Base-by-base conservation (phyloP, 2,113 vertebrate genomes). In the Candoia aspera region DNA sequence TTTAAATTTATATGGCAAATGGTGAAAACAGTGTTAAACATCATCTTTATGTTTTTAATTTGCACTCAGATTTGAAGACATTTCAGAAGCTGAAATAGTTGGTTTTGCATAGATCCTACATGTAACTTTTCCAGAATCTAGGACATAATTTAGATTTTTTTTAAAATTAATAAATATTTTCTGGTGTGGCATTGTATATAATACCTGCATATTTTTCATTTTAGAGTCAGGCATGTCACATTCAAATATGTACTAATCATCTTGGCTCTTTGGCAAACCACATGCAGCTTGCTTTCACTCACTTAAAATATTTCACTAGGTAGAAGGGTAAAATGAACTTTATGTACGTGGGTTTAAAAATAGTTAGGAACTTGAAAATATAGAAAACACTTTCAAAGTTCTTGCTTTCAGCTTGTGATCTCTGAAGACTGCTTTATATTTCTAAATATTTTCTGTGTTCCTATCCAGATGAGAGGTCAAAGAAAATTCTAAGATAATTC, bases 401-500 rank as follows among this genome's bases (percentile, higher is more conserved):
- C 24, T 42, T 59, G 12, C 17, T 26, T 84, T 84, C 1, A 84
- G 17, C 9, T 90, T 59, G 26, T 55, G 29, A 90, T 55, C 9
- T 89, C 17, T 79, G 46, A 37, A 57, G 54, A 57, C n/a, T 87
- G 13, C 85, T 26, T 24, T 83, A 55, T 21, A 84, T 24, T 17
- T 85, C 83, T 85, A 29, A 8, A 49, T 24, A 12, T 3, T 83
- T 33, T 62, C 26, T 64, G 21, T 42, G 46, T 15, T 85, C 2
- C 33, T 83, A 93, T 89, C 91, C 92, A 95, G 92, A 94, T 91
- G 49, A 68, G 58, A 92, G 62, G 68, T 68, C 13, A 84, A 58
- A 88, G 60, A 55, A 62, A 93, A 93, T 85, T 94, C 93, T 55
- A 46, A 91, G 21, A 24, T 96, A 84, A 91, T 91, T 26, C 19